Base-by-base conservation (phyloP, 2,113 vertebrate genomes). In the Clupea harengus region DNA sequence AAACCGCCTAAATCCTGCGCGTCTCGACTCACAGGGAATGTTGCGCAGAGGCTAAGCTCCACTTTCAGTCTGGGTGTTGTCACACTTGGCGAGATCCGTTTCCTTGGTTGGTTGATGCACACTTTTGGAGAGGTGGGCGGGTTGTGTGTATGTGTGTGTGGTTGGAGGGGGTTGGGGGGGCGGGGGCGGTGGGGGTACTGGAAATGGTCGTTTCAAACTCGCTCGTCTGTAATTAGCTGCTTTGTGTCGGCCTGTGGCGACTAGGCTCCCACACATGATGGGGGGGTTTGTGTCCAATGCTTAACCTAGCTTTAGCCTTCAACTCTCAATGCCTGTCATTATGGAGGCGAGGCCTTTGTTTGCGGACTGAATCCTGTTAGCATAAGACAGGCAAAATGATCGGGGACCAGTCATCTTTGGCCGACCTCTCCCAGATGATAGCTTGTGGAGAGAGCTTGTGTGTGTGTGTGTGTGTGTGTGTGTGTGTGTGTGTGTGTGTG, bases 311-410 rank as follows among this genome's bases (percentile, higher is more conserved):
- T 92, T 89, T 90, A 92, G 90, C 91, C 85, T 86, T 93, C 92
- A 3, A 0, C 85, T 52, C 81, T 22, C 92, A 91, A 88, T 89
- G 85, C 90, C 89, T 90, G 92, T 93, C 91, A 93, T 93, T 94
- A 92, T 92, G 90, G 89, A 84, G 90, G 52, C 90, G 85, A 90
- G 89, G 90, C 91, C 91, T 93, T 94, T 95, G 93, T 94, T 90
- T 92, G 89, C 90, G 85, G 86, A 91, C 91, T 87, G 91, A 94
- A 93, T 94, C 94, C 93, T 94, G 93, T 94, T 94, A 93, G 92
- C 90, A 92, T 89, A 93, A 92, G 91, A 93, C 87, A 17, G 91
- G 89, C 92, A 47, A 32, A 92, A 91, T 92, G 93, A 93, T 94
- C 89, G 91, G 91, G 89, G 90, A 91, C 88, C 81, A 81, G 87